These are phyloP conservation scores for Menidia menidia DNA, from an alignment of 2,797 vertebrate species.

Conservation along the genomic window DNA sequence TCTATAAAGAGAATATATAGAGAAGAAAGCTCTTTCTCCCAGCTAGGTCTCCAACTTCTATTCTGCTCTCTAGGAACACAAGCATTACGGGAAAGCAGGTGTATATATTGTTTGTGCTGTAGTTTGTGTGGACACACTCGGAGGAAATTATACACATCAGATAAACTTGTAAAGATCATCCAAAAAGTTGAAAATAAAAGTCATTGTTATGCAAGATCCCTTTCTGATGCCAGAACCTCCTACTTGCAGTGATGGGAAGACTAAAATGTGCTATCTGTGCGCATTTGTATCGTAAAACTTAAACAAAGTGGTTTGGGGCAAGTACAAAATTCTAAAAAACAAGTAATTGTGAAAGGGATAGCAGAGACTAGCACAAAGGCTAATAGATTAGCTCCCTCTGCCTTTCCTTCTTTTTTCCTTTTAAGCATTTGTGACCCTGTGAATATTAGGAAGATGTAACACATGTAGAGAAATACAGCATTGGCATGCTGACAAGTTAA, in stretches of 20 bases:
- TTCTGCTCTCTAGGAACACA: conserved; percentile 18
- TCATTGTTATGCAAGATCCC: neutral
- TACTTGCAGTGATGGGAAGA: neutral
- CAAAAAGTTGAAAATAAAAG: neutral
- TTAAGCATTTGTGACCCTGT: neutral
- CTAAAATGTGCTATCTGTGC: neutral
- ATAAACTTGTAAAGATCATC: neutral
- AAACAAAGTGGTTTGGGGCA: too few relatives aligned
- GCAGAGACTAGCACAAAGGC: too few relatives aligned
- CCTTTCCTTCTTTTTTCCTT: neutral
- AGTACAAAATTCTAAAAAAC: too few relatives aligned
- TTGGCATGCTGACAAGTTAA: too few relatives aligned
- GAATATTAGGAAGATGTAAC: neutral
- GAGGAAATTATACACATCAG: too few relatives aligned
- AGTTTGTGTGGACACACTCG: neutral
- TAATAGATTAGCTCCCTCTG: too few relatives aligned
- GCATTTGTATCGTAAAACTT: too few relatives aligned
- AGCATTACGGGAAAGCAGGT: conserved; percentile 10
- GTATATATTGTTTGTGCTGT: neutral
- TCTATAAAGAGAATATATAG: conserved; percentile 43
- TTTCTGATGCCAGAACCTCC: neutral
- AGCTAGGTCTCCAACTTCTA: conserved; percentile 26
- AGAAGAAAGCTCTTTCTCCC: conserved; percentile 23
- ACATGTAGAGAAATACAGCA: too few relatives aligned
- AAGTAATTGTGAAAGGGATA: too few relatives aligned